Conservation (phyloP, 2,888 invertebrate species). For the Chelonus formosanus region DNA sequence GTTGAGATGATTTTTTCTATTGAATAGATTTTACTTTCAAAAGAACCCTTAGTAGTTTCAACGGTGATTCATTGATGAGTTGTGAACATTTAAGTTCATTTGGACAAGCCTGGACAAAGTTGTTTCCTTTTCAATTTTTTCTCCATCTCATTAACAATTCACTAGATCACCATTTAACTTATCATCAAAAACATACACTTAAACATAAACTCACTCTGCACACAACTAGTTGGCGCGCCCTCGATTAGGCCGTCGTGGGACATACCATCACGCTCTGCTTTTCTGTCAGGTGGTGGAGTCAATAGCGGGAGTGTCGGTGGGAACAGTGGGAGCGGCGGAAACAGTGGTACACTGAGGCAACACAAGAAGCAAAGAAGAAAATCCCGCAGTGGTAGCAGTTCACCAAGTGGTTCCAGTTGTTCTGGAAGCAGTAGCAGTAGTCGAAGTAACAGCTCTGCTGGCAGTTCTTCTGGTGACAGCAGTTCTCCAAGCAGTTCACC, state of each 20-base stretch:
- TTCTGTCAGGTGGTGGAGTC: constrained; percentile 65
- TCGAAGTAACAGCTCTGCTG: constrained; percentile 67
- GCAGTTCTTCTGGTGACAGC: constrained; percentile 67
- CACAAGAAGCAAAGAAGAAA: constrained; percentile 62
- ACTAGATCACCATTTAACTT: constrained; percentile 1
- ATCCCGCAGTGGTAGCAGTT: constrained; percentile 61
- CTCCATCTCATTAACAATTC: neutral
- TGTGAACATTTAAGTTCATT: too few relatives aligned
- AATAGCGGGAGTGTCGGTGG: constrained; percentile 64
- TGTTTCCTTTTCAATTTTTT: too few relatives aligned
- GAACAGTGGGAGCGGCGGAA: constrained; percentile 59
- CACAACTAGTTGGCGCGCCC: constrained; percentile 32
- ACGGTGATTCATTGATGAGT: too few relatives aligned
- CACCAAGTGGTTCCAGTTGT: constrained; percentile 66
- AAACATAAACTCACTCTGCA: constrained; percentile 23
- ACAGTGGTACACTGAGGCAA: constrained; percentile 64
- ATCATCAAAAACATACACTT: constrained; percentile 4
- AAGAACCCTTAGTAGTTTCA: too few relatives aligned
- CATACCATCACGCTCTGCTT: constrained; percentile 44
- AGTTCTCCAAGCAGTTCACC: constrained; percentile 70
- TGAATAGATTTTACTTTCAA: too few relatives aligned
- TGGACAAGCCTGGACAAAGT: too few relatives aligned
- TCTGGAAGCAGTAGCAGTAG: constrained; percentile 68
- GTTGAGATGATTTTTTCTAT: too few relatives aligned
- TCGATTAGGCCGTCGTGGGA: constrained; percentile 58